Conservation (phyloP, 2,888 invertebrate species). For the Tinea trinotella region DNA sequence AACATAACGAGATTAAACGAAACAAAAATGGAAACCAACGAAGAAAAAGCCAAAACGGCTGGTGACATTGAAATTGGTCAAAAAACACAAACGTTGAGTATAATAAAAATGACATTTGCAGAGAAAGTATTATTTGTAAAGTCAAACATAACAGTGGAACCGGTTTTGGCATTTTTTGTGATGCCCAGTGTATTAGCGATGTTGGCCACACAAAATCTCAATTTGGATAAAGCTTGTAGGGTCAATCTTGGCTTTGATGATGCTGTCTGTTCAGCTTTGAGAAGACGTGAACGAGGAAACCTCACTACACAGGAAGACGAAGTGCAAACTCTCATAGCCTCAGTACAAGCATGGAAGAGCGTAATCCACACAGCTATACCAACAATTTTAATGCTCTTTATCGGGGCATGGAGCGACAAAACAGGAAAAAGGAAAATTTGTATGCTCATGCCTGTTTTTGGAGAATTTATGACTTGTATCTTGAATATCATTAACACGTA, state of each 20-base stretch:
- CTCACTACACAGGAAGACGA: constrained; percentile 76
- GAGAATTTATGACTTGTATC: constrained; percentile 64
- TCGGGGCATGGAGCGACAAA: constrained; percentile 77
- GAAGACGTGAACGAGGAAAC: constrained; percentile 77
- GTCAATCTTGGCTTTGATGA: constrained; percentile 82
- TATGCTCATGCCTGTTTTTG: constrained; percentile 70
- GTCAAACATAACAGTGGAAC: constrained; percentile 77
- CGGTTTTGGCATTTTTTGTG: constrained; percentile 75
- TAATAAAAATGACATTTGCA: constrained; percentile 43
- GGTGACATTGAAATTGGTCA: constrained; percentile 43
- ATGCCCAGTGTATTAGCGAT: constrained; percentile 78
- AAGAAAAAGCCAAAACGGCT: constrained; percentile 28
- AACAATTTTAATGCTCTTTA: constrained; percentile 66
- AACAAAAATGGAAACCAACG: constrained; percentile 29
- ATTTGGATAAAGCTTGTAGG: constrained; percentile 87
- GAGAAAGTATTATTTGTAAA: constrained; percentile 63
- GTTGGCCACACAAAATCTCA: constrained; percentile 86
- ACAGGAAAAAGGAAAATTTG: constrained; percentile 72
- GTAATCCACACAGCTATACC: constrained; percentile 69
- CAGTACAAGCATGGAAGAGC: constrained; percentile 70
- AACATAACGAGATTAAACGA: too few relatives aligned
- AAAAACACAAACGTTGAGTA: constrained; percentile 26
- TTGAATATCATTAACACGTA: constrained; percentile 68
- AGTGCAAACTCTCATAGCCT: constrained; percentile 72
- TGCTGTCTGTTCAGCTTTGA: constrained; percentile 80